phyloP scores from a whole-genome alignment of 2,888 invertebrate genomes.

The Andrena haemorrhoa region DNA sequence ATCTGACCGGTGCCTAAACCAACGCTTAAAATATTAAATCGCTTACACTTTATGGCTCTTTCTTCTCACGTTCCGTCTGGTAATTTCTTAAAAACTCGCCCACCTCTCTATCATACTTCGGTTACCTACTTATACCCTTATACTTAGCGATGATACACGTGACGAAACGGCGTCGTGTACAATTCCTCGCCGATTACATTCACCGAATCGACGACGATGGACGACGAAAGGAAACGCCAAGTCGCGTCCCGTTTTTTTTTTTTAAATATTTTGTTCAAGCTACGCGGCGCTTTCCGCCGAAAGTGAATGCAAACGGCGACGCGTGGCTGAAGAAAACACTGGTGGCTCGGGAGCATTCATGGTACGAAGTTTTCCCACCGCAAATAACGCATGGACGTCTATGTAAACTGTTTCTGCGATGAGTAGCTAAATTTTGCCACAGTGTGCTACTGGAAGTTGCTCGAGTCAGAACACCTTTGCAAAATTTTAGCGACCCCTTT shows the following conservation, averaged over 20 bases:
- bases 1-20: conserved; percentile 64
- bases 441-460: not conserved
- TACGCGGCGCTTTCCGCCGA: conserved; percentile 1
- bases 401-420: not conserved
- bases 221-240: not conserved
- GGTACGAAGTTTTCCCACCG: conserved; percentile 48
- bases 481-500: conserved; percentile 22
- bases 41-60: conserved; percentile 66
- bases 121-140: conserved; percentile 53
- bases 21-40: conserved; percentile 75
- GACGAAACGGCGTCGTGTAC: conserved; percentile 49
- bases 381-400: conserved; percentile 32
- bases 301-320: conserved; percentile 58
- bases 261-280: not conserved
- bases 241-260: not conserved
- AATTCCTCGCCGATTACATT: conserved; percentile 58
- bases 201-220: conserved; percentile 29
- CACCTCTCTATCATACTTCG: conserved; percentile 12
- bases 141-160: conserved; percentile 55
- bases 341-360: conserved; percentile 46
- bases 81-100: conserved; percentile 11
- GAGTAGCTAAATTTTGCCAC: not conserved
- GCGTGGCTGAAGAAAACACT: conserved; percentile 34
- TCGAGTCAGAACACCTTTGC: not conserved
- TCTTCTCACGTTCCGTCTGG: conserved; percentile 52